Percentiles rank a stretch among this genome's conserved stretches.
Evolutionary conservation across 2,888 invertebrate species (phyloP).

Genomic region (Temnothorax rugatulus): DNA sequence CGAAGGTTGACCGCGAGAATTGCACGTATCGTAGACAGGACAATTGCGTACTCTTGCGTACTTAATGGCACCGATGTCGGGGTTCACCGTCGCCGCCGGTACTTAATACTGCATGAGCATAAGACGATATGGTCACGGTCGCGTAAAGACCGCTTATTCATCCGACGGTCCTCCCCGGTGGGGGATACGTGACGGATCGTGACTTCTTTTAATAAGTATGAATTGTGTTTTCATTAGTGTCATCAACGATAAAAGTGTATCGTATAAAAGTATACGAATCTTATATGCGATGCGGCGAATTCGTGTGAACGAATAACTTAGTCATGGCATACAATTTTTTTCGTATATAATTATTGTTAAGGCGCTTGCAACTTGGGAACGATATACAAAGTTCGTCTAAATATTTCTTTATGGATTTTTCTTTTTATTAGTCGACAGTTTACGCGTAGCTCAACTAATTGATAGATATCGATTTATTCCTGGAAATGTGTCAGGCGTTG

Average conservation of each 20-base stretch:
- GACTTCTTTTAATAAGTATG: not conserved
- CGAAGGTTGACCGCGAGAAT: not conserved
- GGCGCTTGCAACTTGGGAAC: not conserved
- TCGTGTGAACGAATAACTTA: not conserved
- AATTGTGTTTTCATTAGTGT: not conserved
- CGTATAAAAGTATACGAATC: not conserved
- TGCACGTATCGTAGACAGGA: too few species aligned
- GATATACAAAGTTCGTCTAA: not conserved
- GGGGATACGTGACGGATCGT: not conserved
- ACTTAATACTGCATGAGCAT: slow-evolving; percentile 35
- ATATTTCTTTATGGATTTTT: not conserved
- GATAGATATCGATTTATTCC: not conserved
- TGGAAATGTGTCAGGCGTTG: not conserved
- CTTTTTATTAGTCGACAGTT: not conserved
- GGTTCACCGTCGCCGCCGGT: slow-evolving; percentile 2
- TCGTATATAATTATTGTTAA: not conserved
- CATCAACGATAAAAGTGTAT: not conserved
- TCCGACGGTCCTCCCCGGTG: not conserved
- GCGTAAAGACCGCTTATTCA: slow-evolving; percentile 29
- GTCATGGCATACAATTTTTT: not conserved
- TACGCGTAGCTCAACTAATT: not conserved
- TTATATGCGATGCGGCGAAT: not conserved
- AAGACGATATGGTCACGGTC: slow-evolving; percentile 45
- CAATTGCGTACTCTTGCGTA: slow-evolving; percentile 14
- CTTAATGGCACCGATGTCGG: not conserved